These are phyloP conservation scores for Miltochrista miniata DNA, from an alignment of 2,888 invertebrate genomes.

Conservation along the genomic window DNA sequence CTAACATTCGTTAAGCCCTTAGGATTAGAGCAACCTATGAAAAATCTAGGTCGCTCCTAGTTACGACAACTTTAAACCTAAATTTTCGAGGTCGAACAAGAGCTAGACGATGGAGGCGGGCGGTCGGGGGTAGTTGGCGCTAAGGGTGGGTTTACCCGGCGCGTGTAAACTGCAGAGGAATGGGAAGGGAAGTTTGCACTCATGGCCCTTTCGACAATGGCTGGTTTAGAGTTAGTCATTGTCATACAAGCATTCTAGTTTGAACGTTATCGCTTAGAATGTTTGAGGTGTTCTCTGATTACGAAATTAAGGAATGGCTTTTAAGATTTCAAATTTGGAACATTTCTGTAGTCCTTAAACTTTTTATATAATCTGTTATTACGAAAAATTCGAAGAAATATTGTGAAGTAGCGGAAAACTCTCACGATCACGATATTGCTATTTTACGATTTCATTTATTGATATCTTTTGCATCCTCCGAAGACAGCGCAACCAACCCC, in stretches of 20 bases:
- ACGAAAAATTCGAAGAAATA: too few relatives aligned
- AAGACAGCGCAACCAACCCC: too few relatives aligned
- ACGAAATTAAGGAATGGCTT: background rate
- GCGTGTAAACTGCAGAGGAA: slow-evolving; percentile 38
- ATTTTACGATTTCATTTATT: too few relatives aligned
- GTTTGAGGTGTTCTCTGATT: slow-evolving; percentile 1
- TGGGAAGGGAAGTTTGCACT: slow-evolving; percentile 60
- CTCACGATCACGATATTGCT: too few relatives aligned
- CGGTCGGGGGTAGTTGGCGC: slow-evolving; percentile 24
- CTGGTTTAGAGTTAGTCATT: slow-evolving; percentile 46
- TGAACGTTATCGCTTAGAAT: slow-evolving; percentile 31
- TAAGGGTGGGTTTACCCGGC: slow-evolving; percentile 33
- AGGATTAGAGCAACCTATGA: slow-evolving; percentile 16
- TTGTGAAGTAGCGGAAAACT: too few relatives aligned
- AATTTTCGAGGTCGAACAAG: slow-evolving; percentile 72
- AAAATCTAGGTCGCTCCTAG: slow-evolving; percentile 25
- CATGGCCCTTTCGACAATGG: slow-evolving; percentile 50
- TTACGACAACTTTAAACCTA: slow-evolving; percentile 42
- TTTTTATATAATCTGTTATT: too few relatives aligned
- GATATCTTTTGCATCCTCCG: too few relatives aligned
- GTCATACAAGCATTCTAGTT: slow-evolving; percentile 30
- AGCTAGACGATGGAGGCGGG: slow-evolving; percentile 62
- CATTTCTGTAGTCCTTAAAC: too few relatives aligned
- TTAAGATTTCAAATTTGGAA: too few relatives aligned
- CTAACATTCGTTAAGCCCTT: slow-evolving; percentile 15